Evolutionary conservation across 92 coral and sea anemone species (phyloP).

Genomic region (Anthopleura xanthogrammica): DNA sequence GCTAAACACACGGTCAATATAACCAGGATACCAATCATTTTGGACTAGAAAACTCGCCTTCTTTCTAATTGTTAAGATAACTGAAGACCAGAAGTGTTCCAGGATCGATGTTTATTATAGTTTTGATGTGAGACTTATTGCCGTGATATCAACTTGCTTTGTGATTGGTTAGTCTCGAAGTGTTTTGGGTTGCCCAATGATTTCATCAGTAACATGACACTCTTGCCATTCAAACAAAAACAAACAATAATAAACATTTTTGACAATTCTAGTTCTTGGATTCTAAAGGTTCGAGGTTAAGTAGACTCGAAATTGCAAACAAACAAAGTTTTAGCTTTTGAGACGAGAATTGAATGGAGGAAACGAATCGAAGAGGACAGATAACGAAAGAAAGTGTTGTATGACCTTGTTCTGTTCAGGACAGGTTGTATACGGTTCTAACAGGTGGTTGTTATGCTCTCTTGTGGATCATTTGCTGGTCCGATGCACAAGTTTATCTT

Average conservation of each 20-base stretch:
- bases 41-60: not conserved
- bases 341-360: not conserved
- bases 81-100: not conserved
- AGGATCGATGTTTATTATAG: not conserved
- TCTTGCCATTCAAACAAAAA: slow-evolving; percentile 20
- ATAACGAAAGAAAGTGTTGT: not conserved
- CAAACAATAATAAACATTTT: not conserved
- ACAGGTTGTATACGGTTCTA: slow-evolving; percentile 4
- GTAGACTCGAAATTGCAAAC: not conserved
- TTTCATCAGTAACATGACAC: slow-evolving; percentile 45
- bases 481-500: not conserved
- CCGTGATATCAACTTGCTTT: slow-evolving; percentile 7
- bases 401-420: slow-evolving; percentile 6
- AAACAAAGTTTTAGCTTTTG: not conserved
- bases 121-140: slow-evolving; percentile 2
- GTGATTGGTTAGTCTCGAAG: slow-evolving; percentile 7
- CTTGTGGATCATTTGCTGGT: not conserved
- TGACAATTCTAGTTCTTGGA: not conserved
- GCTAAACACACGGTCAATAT: slow-evolving; percentile 32
- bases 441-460: slow-evolving; percentile 22
- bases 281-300: not conserved
- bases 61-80: not conserved
- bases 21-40: slow-evolving; percentile 34
- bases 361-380: not conserved
- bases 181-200: slow-evolving; percentile 35